Conservation (phyloP, 2,888 invertebrate genomes). For the Dicyrtomina minuta region DNA sequence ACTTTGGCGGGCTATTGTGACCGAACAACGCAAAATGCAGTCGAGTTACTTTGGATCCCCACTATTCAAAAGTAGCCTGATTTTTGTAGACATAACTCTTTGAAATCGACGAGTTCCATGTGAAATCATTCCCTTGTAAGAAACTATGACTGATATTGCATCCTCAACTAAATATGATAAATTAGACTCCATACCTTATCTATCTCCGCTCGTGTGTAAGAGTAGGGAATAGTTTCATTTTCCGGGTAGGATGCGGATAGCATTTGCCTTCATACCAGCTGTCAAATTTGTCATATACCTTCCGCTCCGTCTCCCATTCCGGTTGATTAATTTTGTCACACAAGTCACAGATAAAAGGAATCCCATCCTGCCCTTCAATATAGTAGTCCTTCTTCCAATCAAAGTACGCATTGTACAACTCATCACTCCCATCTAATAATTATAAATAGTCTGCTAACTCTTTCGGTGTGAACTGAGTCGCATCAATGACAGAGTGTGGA, state of each 20-base stretch:
- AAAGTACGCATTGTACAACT: conserved; percentile 52
- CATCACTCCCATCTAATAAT: conserved; percentile 48
- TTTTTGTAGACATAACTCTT: too few species aligned
- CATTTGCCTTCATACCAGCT: conserved; percentile 47
- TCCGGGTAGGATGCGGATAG: conserved; percentile 36
- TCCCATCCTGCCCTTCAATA: conserved; percentile 47
- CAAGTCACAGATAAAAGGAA: conserved; percentile 49
- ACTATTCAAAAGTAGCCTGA: too few species aligned
- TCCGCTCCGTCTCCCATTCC: conserved; percentile 44
- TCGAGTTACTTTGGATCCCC: too few species aligned
- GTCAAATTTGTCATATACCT: conserved; percentile 50
- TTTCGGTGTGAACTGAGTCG: conserved; percentile 44
- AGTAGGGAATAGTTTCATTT: conserved; percentile 23
- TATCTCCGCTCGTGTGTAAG: not conserved
- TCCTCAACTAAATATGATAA: too few species aligned
- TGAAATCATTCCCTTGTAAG: too few species aligned
- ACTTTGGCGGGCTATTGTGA: too few species aligned
- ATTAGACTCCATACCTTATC: too few species aligned
- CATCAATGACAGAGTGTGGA: conserved; percentile 49
- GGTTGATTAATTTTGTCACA: conserved; percentile 50
- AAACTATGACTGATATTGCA: too few species aligned
- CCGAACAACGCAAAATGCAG: too few species aligned
- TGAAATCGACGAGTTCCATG: too few species aligned
- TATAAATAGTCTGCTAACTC: conserved; percentile 52
- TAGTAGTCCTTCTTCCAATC: conserved; percentile 48